phyloP scores from a whole-genome alignment of 2,113 vertebrate species.

The Bubo scandiacus region DNA sequence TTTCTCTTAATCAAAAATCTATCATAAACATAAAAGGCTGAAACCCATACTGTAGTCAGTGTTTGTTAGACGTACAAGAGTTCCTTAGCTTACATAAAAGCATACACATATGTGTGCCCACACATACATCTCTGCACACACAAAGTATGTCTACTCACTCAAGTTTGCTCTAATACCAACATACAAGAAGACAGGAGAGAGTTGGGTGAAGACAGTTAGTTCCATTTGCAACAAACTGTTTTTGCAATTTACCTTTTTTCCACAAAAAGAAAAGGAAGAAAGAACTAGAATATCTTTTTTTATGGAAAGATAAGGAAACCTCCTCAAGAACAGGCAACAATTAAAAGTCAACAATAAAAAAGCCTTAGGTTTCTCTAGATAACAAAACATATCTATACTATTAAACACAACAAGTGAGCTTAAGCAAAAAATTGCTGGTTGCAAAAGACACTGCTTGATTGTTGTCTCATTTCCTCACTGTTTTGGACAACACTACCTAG shows the following conservation, averaged over 20 bases:
- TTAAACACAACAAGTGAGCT: not conserved
- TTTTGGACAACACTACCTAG: not conserved
- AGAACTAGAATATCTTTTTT: not conserved
- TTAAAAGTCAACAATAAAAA: not conserved
- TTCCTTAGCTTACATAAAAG: not conserved
- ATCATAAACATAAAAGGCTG: not conserved
- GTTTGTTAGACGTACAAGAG: not conserved
- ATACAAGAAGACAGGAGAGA: not conserved
- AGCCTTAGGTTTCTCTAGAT: not conserved
- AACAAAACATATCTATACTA: not conserved
- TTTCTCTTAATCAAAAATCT: not conserved
- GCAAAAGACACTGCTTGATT: not conserved
- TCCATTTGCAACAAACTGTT: not conserved
- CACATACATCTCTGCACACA: not conserved
- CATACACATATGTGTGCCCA: not conserved
- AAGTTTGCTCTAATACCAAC: not conserved
- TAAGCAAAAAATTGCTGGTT: not conserved
- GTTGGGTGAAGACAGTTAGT: not conserved
- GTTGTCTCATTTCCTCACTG: not conserved
- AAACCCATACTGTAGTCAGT: not conserved
- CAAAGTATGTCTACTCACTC: not conserved
- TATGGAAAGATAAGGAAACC: not conserved
- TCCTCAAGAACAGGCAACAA: not conserved
- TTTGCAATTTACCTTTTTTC: not conserved
- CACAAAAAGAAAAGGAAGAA: not conserved